phyloP scores from a whole-genome alignment of 2,113 vertebrate genomes.

The Siniperca knerii region DNA sequence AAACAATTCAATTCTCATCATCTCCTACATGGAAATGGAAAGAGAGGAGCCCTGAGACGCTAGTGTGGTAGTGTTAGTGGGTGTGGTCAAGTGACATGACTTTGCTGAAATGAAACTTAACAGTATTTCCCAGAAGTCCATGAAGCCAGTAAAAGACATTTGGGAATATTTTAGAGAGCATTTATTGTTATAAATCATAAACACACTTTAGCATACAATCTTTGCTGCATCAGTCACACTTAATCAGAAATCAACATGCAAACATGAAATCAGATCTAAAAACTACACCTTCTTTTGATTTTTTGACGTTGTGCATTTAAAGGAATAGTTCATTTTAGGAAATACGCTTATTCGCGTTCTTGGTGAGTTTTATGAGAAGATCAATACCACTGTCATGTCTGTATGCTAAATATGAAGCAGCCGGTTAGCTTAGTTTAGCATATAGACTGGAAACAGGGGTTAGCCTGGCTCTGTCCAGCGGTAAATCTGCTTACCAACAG shows the following conservation, averaged over 20 bases:
- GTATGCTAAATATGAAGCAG: too few species aligned
- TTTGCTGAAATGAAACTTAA: slow-evolving; percentile 64
- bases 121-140: neutral
- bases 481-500: neutral
- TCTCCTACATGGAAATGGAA: neutral
- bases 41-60: neutral
- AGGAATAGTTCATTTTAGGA: neutral
- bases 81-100: slow-evolving; percentile 31
- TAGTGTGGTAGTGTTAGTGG: neutral
- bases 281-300: neutral
- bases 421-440: too few species aligned
- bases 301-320: neutral
- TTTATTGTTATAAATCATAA: slow-evolving; percentile 37
- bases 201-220: neutral
- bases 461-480: neutral
- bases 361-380: neutral
- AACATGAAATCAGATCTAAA: neutral
- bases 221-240: neutral
- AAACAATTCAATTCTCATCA: neutral
- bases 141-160: neutral
- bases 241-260: slow-evolving; percentile 16
- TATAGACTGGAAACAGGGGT: neutral
- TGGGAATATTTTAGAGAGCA: neutral
- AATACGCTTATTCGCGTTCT: neutral
- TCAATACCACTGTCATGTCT: too few species aligned